Conservation (phyloP, 2,797 vertebrate genomes). For the Cirrhinus mrigala region DNA sequence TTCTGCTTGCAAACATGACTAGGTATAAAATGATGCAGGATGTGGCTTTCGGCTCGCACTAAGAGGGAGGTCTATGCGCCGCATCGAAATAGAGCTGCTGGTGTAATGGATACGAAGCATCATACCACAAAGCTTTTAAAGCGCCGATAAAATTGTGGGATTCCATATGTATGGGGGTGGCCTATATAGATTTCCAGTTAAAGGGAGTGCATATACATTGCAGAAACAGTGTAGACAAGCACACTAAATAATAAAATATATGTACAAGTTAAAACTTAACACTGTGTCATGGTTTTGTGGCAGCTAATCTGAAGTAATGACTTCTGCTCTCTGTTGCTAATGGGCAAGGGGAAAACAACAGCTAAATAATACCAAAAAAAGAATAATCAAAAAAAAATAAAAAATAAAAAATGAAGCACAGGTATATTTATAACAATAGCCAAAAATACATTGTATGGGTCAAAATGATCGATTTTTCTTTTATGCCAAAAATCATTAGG, state of each 20-base stretch:
- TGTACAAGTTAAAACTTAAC: neutral
- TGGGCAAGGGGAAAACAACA: neutral
- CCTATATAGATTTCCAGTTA: conserved; percentile 32
- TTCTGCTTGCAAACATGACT: conserved; percentile 35
- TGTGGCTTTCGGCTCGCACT: conserved; percentile 20
- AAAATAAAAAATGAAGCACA: too few relatives aligned
- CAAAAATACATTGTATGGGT: too few relatives aligned
- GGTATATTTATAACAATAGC: too few relatives aligned
- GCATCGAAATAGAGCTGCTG: conserved; percentile 8
- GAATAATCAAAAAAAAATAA: neutral
- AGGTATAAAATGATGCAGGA: conserved; percentile 55
- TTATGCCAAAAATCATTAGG: too few relatives aligned
- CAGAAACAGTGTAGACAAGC: neutral
- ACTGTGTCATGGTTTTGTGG: neutral
- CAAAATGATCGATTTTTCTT: too few relatives aligned
- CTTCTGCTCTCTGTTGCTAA: neutral
- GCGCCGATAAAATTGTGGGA: conserved; percentile 4
- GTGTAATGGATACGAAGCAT: conserved; percentile 38
- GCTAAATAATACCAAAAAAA: neutral
- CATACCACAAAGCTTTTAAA: conserved; percentile 28
- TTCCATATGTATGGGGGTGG: neutral
- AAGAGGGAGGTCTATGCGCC: conserved; percentile 24
- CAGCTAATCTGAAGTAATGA: neutral
- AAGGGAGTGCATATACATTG: conserved; percentile 3
- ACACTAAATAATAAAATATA: neutral